Base-by-base conservation (phyloP, 92 coral and sea anemone genomes). In the Epizoanthus ramosus region DNA sequence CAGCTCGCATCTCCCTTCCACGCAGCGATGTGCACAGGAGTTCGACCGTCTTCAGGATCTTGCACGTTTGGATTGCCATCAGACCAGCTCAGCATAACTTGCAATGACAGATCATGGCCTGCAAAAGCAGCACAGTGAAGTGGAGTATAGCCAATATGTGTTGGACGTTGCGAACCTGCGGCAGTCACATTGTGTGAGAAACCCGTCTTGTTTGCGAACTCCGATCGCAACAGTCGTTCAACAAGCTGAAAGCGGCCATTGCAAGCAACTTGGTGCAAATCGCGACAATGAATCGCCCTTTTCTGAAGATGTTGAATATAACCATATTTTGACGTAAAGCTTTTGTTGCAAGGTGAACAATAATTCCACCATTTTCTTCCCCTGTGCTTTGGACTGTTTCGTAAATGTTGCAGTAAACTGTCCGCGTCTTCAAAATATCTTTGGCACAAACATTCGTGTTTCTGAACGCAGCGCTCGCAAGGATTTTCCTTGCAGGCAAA, bases 71-170 rank as follows among this genome's bases (percentile, higher is more conserved):
- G 85, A n/a, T 84, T 35, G 18, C 93, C 91, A 57, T 87, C 93
- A 16, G 71, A 22, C 93, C 93, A 90, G 15, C 77, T 74, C 0
- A 90, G 89, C 93, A 90, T 90, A 6, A 90, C 68, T 72, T 85
- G 69, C 64, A 90, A 21, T 52, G 89, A 90, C 67, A 83, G 60
- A 71, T 80, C 52, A 43, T 87, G 85, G 7, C 89, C 94, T 7
- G 83, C 85, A 60, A 84, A 87, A 3, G 94, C 91, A 5, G 91
- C 94, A 50, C 91, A 90, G 50, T 90, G 94, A 91, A 90, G 73
- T 43, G 94, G 94, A 6, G 94, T 84, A 31, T 31, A 43, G 19
- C 90, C 92, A 31, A 52, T 75, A 58, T 89, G 87, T 18, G 43
- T 53, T 54, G 69, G 45, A 12, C 66, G 74, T 19, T 83, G 79